Conservation (phyloP, 2,113 vertebrate species). For the Mesitornis unicolor region DNA sequence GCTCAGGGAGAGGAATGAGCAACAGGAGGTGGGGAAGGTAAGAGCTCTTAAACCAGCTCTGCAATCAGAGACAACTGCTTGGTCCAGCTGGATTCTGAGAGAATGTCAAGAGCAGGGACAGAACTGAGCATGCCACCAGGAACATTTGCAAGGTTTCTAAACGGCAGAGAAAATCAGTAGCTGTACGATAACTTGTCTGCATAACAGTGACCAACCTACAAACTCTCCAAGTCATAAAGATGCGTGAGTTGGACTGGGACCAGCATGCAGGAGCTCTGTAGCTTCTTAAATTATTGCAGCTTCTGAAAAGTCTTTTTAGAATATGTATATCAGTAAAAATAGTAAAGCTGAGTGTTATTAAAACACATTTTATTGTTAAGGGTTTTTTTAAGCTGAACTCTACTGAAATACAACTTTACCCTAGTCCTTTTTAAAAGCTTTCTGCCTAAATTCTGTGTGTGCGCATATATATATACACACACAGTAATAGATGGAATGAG, state of each 20-base stretch:
- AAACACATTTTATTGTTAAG: not conserved
- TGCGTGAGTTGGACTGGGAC: not conserved
- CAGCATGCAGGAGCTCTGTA: not conserved
- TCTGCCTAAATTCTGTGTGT: not conserved
- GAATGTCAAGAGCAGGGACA: not conserved
- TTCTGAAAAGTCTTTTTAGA: not conserved
- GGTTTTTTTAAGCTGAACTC: not conserved
- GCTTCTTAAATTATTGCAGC: not conserved
- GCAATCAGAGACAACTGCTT: not conserved
- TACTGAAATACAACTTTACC: not conserved
- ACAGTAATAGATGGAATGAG: not conserved
- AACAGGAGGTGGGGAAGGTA: not conserved
- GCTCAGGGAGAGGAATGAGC: not conserved
- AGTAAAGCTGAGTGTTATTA: not conserved
- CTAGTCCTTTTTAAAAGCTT: not conserved
- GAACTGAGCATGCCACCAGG: not conserved
- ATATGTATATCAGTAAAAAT: not conserved
- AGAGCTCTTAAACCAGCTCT: not conserved
- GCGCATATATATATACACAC: rapidly evolving
- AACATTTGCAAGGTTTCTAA: not conserved
- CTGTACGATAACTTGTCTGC: not conserved
- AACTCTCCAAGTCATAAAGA: not conserved
- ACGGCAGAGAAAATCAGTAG: not conserved
- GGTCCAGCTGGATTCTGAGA: not conserved
- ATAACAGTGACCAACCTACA: not conserved